A percentile compares a stretch with the other conserved stretches of the same genome.
Conservation (phyloP, 2,797 vertebrate species). For the Urophycis tenuis region DNA sequence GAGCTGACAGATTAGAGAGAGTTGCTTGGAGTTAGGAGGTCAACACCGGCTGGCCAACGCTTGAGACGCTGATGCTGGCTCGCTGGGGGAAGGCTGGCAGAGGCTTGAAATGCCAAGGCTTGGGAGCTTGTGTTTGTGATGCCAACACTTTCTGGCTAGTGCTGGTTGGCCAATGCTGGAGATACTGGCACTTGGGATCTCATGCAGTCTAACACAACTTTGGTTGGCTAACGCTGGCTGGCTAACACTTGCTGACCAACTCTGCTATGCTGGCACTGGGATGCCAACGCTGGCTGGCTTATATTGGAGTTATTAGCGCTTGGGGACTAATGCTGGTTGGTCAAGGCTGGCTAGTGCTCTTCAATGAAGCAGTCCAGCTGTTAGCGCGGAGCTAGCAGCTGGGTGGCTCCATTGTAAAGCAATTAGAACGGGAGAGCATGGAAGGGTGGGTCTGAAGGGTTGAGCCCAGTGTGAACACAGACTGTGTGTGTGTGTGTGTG, state of each 20-base stretch:
- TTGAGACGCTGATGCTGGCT: too few relatives aligned
- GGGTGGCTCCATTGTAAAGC: neutral
- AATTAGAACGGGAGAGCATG: neutral
- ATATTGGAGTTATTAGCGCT: neutral
- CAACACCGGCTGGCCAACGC: neutral
- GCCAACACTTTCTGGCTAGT: too few relatives aligned
- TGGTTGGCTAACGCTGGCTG: neutral
- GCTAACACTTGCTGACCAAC: neutral
- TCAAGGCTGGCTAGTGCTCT: neutral
- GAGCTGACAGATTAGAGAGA: neutral
- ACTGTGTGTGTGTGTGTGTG: too few relatives aligned
- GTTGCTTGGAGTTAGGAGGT: neutral
- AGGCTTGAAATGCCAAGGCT: too few relatives aligned
- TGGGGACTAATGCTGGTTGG: neutral
- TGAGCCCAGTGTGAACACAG: neutral
- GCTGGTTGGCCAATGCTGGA: neutral
- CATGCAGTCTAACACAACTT: too few relatives aligned
- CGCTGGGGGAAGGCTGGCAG: too few relatives aligned
- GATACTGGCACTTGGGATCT: neutral
- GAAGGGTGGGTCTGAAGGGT: neutral
- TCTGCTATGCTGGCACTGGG: neutral
- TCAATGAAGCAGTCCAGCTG: neutral
- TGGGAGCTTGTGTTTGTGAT: too few relatives aligned
- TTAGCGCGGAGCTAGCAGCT: neutral
- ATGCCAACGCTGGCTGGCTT: too few relatives aligned